phyloP scores from a whole-genome alignment of 2,113 vertebrate species.

The Perognathus longimembris region DNA sequence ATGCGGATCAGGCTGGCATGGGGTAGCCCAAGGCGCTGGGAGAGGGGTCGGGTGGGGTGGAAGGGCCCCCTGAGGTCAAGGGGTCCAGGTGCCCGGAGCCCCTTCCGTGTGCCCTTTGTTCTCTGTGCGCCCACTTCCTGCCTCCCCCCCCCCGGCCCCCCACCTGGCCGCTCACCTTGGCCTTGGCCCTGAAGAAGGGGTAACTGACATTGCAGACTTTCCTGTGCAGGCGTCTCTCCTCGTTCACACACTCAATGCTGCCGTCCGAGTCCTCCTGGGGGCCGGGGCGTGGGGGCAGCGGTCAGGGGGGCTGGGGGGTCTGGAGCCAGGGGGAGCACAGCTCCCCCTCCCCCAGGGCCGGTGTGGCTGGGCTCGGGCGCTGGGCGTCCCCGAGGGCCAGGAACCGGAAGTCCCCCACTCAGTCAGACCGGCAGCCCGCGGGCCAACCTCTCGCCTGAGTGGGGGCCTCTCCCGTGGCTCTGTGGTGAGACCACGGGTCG shows the following conservation, averaged over 20 bases:
- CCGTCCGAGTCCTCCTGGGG: conserved; percentile 92
- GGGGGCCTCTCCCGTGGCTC: no score
- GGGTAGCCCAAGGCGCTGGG: neutral
- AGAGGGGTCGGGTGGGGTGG: no score
- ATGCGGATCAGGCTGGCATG: neutral
- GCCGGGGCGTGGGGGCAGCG: fast-evolving
- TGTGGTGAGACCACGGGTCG: no score
- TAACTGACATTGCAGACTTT: conserved; percentile 94
- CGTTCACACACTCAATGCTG: conserved; percentile 91
- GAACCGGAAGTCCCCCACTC: neutral
- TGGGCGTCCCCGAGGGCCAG: neutral
- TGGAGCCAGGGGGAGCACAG: neutral
- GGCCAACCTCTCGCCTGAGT: no score
- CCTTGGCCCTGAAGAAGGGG: conserved; percentile 95
- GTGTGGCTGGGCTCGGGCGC: neutral
- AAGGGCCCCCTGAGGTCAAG: no score
- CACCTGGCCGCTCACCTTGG: conserved; percentile 88
- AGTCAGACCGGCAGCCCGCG: no score
- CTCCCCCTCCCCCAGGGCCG: no score
- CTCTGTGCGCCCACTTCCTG: neutral
- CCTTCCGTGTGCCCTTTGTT: neutral
- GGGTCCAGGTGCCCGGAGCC: neutral
- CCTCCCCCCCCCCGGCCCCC: neutral
- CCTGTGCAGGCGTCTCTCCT: conserved; percentile 86
- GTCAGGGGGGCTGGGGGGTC: neutral